phyloP scores from a whole-genome alignment of 2,888 invertebrate species.

The Cephus runcator region DNA sequence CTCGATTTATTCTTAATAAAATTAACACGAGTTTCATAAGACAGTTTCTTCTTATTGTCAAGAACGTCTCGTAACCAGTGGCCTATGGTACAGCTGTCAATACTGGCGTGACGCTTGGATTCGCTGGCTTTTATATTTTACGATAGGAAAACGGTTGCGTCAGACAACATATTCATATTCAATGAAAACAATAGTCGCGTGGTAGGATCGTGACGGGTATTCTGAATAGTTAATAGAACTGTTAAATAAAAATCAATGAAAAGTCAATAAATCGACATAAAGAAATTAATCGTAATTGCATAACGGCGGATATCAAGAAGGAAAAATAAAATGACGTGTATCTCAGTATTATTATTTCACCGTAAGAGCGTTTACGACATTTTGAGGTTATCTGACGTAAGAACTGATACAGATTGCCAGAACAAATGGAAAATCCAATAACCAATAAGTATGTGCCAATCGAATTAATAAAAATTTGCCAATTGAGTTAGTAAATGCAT shows the following conservation, averaged over 20 bases:
- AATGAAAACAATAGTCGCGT: slow-evolving; percentile 14
- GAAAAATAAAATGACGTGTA: neutral
- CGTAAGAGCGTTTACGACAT: neutral
- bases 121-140: slow-evolving; percentile 55
- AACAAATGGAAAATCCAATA: neutral
- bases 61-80: neutral
- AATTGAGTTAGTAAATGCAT: neutral
- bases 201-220: neutral
- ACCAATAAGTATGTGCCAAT: neutral
- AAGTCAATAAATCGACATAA: neutral
- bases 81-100: slow-evolving; percentile 23
- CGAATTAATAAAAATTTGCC: neutral
- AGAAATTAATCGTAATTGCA: too few relatives aligned
- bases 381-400: neutral
- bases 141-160: slow-evolving; percentile 53
- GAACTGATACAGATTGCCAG: neutral
- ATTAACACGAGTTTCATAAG: neutral
- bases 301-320: neutral
- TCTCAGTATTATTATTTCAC: neutral
- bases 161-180: slow-evolving; percentile 42
- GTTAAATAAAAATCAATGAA: neutral
- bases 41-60: neutral
- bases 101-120: slow-evolving; percentile 43
- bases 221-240: neutral
- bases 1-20: neutral